Percentiles rank a stretch among this genome's conserved stretches.
These are phyloP conservation scores for Pecten maximus DNA, from an alignment of 2,888 invertebrate species.

Conservation along the genomic window DNA sequence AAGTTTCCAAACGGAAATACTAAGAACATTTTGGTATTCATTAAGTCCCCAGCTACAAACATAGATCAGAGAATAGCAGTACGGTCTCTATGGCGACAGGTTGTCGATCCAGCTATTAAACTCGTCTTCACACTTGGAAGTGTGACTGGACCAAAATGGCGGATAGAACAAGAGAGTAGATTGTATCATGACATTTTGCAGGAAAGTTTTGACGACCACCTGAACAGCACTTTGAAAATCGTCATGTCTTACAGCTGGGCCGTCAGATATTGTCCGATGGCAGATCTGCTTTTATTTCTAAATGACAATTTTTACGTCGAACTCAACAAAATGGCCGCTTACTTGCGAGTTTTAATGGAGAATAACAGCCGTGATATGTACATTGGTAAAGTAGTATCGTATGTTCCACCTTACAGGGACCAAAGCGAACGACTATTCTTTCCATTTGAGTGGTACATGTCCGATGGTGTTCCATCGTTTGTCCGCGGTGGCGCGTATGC, in stretches of 20 bases:
- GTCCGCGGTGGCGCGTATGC: neutral
- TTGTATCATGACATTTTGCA: neutral
- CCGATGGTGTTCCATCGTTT: neutral
- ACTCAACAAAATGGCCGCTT: neutral
- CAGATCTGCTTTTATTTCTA: neutral
- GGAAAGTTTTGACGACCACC: neutral
- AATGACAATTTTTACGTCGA: slow-evolving; percentile 20
- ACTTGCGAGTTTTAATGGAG: neutral
- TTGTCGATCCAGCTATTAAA: neutral
- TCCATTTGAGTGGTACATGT: slow-evolving; percentile 14
- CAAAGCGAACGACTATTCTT: neutral
- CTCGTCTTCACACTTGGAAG: neutral
- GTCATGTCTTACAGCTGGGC: slow-evolving; percentile 1
- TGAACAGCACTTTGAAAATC: neutral
- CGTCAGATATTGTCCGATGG: neutral
- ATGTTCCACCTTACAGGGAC: neutral
- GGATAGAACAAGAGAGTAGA: slow-evolving; percentile 18
- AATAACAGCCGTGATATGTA: neutral
- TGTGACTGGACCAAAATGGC: neutral
- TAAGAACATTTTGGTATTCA: neutral
- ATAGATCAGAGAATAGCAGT: slow-evolving; percentile 24
- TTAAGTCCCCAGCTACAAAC: neutral
- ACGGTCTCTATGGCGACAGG: neutral
- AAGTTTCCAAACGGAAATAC: neutral
- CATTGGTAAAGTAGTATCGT: neutral